Base-by-base conservation (phyloP, 2,888 invertebrate genomes). In the Yponomeuta evonymella region DNA sequence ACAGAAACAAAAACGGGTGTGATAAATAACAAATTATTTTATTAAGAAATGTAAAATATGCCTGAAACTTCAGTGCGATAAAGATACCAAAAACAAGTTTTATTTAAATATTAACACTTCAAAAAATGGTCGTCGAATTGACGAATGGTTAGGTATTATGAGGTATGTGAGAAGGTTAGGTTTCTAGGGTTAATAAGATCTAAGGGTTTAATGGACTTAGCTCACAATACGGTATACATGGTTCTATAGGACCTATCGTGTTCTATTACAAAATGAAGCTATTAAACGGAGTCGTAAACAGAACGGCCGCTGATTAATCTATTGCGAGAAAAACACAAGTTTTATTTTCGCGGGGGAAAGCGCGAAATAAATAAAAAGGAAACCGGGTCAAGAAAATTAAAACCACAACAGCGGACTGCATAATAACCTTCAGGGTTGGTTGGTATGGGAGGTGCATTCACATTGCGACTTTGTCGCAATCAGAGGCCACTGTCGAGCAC, bases 381-480 rank as follows among this genome's bases (percentile, higher is more conserved):
- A 90, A 88, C 83, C 82, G 81, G 90, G 89, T 89, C 90, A 89
- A 84, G 89, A 89, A 87, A 89, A 88, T 85, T 78, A 81, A 86
- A 87, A 86, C 83, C 85, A 81, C 84, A 82, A 80, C 79, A 78
- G 81, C 77, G 75, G 78, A 77, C 73, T 73, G 76, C 75, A 76
- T 79, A 58, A 58, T 58, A 84, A 86, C 88, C 86, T 86, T 85
- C 85, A 75, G 72, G 71, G 72, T 72, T 69, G 71, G 72, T 70
- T 72, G 74, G 74, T 74, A 76, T 73, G 74, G 75, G 75, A 76
- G 74, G 72, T 72, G 10, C 10, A 67, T 58, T 58, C 51, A 58
- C 51, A 58, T 15, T 58, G 15, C 51, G 51, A 58, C 15, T 58
- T 58, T 15, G 51, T 58, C 51, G 51, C 15, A 58, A 12, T 5